These are phyloP conservation scores for Aporophyla lueneburgensis DNA, from an alignment of 2,888 invertebrate species.

Conservation along the genomic window DNA sequence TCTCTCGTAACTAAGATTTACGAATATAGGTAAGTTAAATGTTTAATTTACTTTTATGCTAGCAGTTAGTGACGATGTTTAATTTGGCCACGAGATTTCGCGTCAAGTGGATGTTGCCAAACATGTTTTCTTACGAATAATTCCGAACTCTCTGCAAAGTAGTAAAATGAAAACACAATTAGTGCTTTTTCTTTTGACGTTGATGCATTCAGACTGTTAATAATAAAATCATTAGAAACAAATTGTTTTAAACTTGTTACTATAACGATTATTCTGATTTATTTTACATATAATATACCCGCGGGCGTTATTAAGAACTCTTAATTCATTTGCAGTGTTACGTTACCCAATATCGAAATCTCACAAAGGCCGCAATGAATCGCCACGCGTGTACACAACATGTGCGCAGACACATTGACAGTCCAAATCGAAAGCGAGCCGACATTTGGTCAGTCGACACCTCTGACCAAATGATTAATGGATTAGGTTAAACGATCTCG, in stretches of 20 bases:
- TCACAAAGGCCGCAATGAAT: conserved; percentile 57
- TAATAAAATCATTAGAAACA: background rate
- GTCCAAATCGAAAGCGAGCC: conserved; percentile 46
- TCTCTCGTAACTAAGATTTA: conserved; percentile 65
- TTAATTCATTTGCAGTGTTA: conserved; percentile 26
- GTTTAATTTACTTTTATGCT: conserved; percentile 70
- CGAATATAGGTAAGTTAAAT: conserved; percentile 48
- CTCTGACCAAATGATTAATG: conserved; percentile 72
- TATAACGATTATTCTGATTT: background rate
- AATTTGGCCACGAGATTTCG: conserved; percentile 50
- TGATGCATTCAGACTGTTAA: background rate
- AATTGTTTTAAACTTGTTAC: background rate
- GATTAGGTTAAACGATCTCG: conserved; percentile 61
- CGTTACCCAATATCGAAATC: conserved; percentile 26
- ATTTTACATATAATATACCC: background rate
- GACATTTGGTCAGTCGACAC: conserved; percentile 65
- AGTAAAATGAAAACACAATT: background rate
- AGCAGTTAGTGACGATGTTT: conserved; percentile 65
- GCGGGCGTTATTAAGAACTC: background rate
- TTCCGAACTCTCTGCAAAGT: background rate
- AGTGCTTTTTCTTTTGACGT: background rate
- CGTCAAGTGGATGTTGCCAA: conserved; percentile 39
- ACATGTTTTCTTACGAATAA: conserved; percentile 32
- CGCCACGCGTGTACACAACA: conserved; percentile 40
- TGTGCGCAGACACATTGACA: conserved; percentile 44